Evolutionary conservation across 2,113 vertebrate genomes (phyloP).

Genomic region (Eulacestoma nigropectus): DNA sequence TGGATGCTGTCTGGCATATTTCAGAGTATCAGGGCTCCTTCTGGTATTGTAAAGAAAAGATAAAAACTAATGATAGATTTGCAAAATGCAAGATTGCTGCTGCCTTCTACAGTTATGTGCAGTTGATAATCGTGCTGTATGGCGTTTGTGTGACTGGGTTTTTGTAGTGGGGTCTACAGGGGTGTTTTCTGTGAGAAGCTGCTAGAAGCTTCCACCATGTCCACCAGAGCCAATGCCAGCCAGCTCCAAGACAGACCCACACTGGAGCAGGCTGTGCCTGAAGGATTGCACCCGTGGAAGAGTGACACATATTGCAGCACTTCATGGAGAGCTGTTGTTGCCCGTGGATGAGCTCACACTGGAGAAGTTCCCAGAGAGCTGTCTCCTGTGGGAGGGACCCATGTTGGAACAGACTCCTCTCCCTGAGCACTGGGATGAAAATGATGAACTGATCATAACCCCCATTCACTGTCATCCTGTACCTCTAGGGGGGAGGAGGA

Average conservation of each 20-base stretch:
- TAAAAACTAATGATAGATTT: background rate
- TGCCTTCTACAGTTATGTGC: background rate
- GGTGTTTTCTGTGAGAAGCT: background rate
- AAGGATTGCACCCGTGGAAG: background rate
- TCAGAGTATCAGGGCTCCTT: slow-evolving; percentile 35
- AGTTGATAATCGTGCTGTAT: background rate
- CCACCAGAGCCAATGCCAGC: background rate
- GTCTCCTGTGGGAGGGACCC: background rate
- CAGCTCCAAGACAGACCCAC: background rate
- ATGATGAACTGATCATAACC: background rate
- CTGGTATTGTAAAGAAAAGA: slow-evolving; percentile 3
- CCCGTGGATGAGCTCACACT: rapidly evolving
- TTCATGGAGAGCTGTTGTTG: background rate
- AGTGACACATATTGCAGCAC: background rate
- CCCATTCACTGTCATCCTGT: no score
- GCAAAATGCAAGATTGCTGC: background rate
- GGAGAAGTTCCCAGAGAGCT: background rate
- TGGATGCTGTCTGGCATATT: slow-evolving; percentile 30
- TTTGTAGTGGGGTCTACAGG: background rate
- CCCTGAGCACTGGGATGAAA: background rate
- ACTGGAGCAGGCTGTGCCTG: background rate
- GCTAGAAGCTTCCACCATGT: background rate
- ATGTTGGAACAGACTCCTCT: background rate
- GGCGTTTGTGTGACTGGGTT: background rate
- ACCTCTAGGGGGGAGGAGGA: background rate